A percentile compares a stretch with the other conserved stretches of the same genome.
phyloP scores from a whole-genome alignment of 2,888 invertebrate genomes.

The Dorcus hopei region DNA sequence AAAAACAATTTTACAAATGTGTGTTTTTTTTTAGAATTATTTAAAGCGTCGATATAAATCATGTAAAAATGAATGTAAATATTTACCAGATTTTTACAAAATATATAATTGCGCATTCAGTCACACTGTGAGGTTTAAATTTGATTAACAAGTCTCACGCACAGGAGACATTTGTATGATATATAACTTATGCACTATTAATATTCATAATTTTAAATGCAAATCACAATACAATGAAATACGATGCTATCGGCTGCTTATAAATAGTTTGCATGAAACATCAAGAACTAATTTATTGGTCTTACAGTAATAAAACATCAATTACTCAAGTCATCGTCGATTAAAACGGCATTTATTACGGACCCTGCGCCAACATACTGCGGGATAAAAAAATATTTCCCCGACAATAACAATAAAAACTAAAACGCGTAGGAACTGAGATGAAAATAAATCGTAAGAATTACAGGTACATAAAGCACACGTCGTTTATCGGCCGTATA shows the following conservation, averaged over 20 bases:
- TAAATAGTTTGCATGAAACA: background rate
- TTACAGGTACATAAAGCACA: slow-evolving; percentile 34
- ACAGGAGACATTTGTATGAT: too few species aligned
- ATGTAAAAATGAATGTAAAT: too few species aligned
- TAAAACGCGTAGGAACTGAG: background rate
- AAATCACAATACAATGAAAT: background rate
- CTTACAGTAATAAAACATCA: slow-evolving; percentile 1
- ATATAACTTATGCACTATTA: too few species aligned
- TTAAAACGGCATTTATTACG: slow-evolving; percentile 8
- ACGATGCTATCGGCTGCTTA: background rate
- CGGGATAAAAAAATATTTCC: background rate
- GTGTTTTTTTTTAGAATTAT: too few species aligned
- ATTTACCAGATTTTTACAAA: too few species aligned
- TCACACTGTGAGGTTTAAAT: too few species aligned
- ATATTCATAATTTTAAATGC: background rate
- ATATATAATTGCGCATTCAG: too few species aligned
- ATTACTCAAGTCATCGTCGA: slow-evolving; percentile 8
- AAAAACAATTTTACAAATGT: too few species aligned
- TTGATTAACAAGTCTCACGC: too few species aligned
- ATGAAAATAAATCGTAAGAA: slow-evolving; percentile 15
- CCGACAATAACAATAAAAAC: background rate
- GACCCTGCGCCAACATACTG: background rate
- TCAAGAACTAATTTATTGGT: slow-evolving; percentile 11
- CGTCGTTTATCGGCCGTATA: slow-evolving; percentile 38
- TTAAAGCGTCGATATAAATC: too few species aligned